Conservation (phyloP, 2,888 invertebrate species). For the Caenorhabditis doughertyi region DNA sequence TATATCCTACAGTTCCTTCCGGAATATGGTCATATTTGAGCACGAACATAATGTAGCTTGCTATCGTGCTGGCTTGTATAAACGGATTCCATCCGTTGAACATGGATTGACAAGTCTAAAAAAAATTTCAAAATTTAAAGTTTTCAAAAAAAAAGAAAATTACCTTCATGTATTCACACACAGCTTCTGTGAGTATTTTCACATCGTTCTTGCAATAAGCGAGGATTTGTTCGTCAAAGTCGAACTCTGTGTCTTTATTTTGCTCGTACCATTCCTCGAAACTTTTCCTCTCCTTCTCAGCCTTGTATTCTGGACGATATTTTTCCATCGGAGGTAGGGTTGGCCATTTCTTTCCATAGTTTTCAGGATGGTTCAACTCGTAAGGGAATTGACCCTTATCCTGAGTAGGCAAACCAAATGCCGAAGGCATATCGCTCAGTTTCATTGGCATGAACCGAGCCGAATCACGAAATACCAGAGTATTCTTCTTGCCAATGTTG, state of each 20-base stretch:
- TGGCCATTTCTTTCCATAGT: background rate
- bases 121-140: background rate
- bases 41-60: background rate
- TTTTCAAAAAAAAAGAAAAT: background rate
- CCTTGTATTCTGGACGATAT: conserved; percentile 10
- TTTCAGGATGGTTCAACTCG: conserved; percentile 1
- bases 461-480: no score
- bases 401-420: background rate
- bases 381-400: conserved; percentile 17
- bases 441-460: no score
- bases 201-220: conserved; percentile 9
- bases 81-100: conserved; percentile 3
- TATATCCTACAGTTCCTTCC: background rate
- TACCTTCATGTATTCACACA: background rate
- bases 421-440: background rate
- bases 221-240: conserved; percentile 20
- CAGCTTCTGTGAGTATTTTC: background rate
- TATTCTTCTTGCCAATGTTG: no score
- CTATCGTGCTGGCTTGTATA: background rate
- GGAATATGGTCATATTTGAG: background rate
- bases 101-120: background rate
- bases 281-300: background rate
- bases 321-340: background rate
- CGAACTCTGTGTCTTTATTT: background rate
- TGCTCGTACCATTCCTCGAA: background rate